Percentiles rank a stretch among this genome's conserved stretches.
Conservation (phyloP, 1,140 invertebrate species). For the Leucophenga varia region DNA sequence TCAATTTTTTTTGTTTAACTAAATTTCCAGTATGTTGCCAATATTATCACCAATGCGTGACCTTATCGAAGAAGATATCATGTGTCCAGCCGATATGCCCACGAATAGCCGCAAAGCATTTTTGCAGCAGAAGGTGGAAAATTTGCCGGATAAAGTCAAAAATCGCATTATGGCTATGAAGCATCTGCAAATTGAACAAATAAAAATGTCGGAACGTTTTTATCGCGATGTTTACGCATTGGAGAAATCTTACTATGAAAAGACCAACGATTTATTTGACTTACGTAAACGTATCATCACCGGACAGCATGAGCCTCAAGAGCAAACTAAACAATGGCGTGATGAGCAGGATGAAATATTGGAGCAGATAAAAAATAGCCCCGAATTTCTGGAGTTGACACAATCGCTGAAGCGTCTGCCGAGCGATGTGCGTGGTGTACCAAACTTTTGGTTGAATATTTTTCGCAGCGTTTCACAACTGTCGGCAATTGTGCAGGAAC, state of each 20-base stretch:
- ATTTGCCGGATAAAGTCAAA: constrained; percentile 74
- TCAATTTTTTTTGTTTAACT: not conserved
- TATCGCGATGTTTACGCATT: constrained; percentile 90
- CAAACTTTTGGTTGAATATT: constrained; percentile 95
- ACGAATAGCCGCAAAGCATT: constrained; percentile 24
- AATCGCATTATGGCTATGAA: constrained; percentile 88
- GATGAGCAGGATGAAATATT: constrained; percentile 64
- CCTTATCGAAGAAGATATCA: constrained; percentile 4
- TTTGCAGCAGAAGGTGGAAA: constrained; percentile 51
- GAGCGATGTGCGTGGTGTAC: constrained; percentile 79
- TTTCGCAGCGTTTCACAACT: constrained; percentile 91
- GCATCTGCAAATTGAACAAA: constrained; percentile 83
- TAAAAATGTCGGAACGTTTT: constrained; percentile 90
- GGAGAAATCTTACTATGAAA: constrained; percentile 87
- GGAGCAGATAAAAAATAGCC: constrained; percentile 54
- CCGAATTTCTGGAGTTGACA: constrained; percentile 22
- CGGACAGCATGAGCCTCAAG: constrained; percentile 82
- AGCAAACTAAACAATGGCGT: constrained; percentile 77
- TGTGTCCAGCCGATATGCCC: constrained; percentile 32
- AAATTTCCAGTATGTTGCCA: not conserved
- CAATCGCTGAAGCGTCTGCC: constrained; percentile 25
- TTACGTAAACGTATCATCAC: constrained; percentile 77
- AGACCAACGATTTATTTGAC: constrained; percentile 78
- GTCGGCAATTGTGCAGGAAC: constrained; percentile 86
- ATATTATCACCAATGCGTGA: not conserved